These are phyloP conservation scores for Lerema accius DNA, from an alignment of 1,140 invertebrate species.

Conservation along the genomic window DNA sequence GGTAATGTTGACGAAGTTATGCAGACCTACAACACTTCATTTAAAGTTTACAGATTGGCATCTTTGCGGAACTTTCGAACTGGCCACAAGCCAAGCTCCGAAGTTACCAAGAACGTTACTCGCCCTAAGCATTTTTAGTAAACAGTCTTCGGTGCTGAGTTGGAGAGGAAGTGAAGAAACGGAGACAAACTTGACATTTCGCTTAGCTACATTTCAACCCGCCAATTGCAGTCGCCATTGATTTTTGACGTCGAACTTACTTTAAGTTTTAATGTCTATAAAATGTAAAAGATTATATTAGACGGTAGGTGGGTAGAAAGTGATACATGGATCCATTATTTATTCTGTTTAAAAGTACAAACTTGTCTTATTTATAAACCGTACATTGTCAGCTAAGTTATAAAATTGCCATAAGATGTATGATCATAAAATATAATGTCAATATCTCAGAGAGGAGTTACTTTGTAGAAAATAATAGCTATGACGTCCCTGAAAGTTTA, in stretches of 20 bases:
- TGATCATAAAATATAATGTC: slow-evolving; percentile 6
- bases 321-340: too few species aligned
- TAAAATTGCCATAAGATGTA: slow-evolving; percentile 9
- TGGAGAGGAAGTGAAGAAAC: slow-evolving; percentile 6
- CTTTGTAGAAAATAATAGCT: background rate
- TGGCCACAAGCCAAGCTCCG: slow-evolving; percentile 13
- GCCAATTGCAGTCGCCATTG: too few species aligned
- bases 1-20: background rate
- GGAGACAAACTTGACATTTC: slow-evolving; percentile 10
- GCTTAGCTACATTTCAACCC: background rate
- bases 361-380: slow-evolving; percentile 14
- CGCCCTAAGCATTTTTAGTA: slow-evolving; percentile 6
- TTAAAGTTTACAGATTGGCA: slow-evolving; percentile 19
- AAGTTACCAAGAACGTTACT: slow-evolving; percentile 9
- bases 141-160: slow-evolving; percentile 7
- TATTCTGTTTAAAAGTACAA: too few species aligned
- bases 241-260: too few species aligned
- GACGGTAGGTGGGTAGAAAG: too few species aligned
- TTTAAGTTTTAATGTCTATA: too few species aligned
- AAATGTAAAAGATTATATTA: too few species aligned
- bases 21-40: slow-evolving; percentile 14
- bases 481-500: too few species aligned
- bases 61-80: slow-evolving; percentile 7
- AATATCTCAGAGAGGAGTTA: background rate
- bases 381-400: slow-evolving; percentile 7